Conservation (phyloP, 2,888 invertebrate genomes). For the Patella depressa region DNA sequence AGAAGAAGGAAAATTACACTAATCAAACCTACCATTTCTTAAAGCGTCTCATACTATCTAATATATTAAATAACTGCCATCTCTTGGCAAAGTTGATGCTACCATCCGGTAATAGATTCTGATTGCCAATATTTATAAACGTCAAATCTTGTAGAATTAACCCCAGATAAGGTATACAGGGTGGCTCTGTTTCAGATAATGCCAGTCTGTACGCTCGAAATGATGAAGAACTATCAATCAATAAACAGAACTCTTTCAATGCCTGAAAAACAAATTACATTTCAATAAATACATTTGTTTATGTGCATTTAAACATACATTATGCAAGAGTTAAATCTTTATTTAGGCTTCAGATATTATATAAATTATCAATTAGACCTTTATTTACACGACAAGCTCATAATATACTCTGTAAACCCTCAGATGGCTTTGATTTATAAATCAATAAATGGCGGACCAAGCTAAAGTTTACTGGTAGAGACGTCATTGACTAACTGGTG, state of each 20-base stretch:
- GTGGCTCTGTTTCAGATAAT: constrained; percentile 93
- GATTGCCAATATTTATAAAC: constrained; percentile 98
- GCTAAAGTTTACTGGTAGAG: no score
- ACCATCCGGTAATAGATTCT: constrained; percentile 87
- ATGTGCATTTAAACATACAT: no score
- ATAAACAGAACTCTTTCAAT: constrained; percentile 92
- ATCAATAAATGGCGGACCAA: no score
- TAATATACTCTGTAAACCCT: no score
- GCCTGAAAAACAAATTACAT: constrained; percentile 72
- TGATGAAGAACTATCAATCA: constrained; percentile 98
- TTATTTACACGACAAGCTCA: no score
- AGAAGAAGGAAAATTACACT: neutral
- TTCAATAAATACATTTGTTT: no score
- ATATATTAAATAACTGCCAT: constrained; percentile 98
- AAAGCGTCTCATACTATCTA: constrained; percentile 98
- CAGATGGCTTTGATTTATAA: no score
- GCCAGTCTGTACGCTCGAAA: constrained; percentile 97
- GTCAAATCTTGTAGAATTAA: constrained; percentile 98
- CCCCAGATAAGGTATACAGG: constrained; percentile 99
- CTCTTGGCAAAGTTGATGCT: constrained; percentile 87
- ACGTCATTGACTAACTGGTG: no score
- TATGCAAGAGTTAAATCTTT: no score
- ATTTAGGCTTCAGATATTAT: no score
- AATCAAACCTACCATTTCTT: constrained; percentile 86
- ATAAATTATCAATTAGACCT: no score